These are phyloP conservation scores for Sebastes hubbsi DNA, from an alignment of 2,797 vertebrate genomes.

Conservation along the genomic window DNA sequence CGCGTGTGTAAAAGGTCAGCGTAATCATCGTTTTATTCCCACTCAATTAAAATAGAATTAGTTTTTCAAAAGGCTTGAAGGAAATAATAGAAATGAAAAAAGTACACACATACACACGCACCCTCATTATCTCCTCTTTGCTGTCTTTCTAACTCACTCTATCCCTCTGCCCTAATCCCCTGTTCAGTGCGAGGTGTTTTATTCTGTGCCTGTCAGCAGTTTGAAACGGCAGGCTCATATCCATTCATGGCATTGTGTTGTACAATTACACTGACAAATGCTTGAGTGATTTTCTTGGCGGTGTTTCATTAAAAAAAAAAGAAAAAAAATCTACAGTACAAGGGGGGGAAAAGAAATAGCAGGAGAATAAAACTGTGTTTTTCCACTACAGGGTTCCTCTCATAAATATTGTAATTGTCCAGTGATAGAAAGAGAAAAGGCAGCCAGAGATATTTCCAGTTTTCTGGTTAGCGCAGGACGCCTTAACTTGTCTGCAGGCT, in stretches of 20 bases:
- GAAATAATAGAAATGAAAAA: constrained; percentile 52
- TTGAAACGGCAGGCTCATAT: constrained; percentile 82
- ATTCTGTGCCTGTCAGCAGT: constrained; percentile 82
- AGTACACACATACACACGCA: constrained; percentile 6
- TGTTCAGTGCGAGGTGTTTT: constrained; percentile 76
- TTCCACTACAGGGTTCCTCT: constrained; percentile 73
- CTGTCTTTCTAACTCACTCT: constrained; percentile 59
- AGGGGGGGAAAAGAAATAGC: constrained; percentile 66
- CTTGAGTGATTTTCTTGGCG: constrained; percentile 85
- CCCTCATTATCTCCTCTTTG: constrained; percentile 45
- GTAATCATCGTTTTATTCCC: constrained; percentile 64
- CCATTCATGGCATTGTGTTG: constrained; percentile 87
- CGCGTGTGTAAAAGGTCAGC: constrained; percentile 54
- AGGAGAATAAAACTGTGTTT: constrained; percentile 77
- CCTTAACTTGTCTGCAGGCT: constrained; percentile 69
- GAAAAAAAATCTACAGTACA: constrained; percentile 62
- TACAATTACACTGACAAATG: constrained; percentile 88
- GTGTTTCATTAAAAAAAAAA: constrained; percentile 82
- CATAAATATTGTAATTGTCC: constrained; percentile 87
- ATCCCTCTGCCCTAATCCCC: constrained; percentile 74
- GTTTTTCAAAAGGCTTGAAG: constrained; percentile 51
- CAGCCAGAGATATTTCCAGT: constrained; percentile 61
- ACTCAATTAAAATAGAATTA: constrained; percentile 67
- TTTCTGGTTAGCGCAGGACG: constrained; percentile 63
- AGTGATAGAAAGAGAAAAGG: constrained; percentile 71